These are phyloP conservation scores for Mesorhabditis spiculigera DNA, from an alignment of 2,888 invertebrate species.

Conservation along the genomic window DNA sequence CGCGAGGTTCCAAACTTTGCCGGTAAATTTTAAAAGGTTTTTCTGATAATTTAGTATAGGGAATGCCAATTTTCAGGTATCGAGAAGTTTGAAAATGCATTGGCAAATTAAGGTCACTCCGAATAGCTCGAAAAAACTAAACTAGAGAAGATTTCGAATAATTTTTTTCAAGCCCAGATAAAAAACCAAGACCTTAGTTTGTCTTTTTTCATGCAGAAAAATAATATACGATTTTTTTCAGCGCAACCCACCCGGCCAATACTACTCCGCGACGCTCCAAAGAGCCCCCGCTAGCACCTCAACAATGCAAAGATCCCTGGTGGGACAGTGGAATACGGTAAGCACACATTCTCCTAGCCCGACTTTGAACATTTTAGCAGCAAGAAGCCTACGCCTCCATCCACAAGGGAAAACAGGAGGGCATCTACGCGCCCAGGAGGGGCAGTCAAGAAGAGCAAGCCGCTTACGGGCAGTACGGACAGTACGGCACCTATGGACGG, in stretches of 20 bases:
- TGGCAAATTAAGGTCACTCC: no score
- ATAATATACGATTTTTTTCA: constrained; percentile 9
- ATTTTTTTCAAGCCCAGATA: no score
- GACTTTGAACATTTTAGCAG: constrained; percentile 11
- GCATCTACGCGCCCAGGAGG: constrained; percentile 17
- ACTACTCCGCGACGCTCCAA: constrained; percentile 26
- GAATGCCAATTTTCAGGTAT: no score
- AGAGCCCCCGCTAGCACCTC: constrained; percentile 21
- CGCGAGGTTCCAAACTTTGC: constrained; percentile 5
- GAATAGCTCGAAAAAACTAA: no score
- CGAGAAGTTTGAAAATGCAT: no score
- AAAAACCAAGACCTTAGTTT: no score
- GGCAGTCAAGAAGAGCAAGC: constrained; percentile 20
- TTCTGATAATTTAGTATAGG: no score
- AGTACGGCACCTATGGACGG: constrained; percentile 38
- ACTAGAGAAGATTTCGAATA: no score
- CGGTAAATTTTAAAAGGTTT: not conserved
- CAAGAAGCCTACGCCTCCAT: constrained; percentile 40
- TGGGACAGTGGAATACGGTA: constrained; percentile 5
- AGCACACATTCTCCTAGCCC: constrained; percentile 7
- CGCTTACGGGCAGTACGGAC: constrained; percentile 27
- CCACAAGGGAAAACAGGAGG: constrained; percentile 31
- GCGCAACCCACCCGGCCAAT: constrained; percentile 18
- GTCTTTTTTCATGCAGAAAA: no score
- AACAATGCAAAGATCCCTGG: constrained; percentile 19